Evolutionary conservation across 2,797 vertebrate species (phyloP), one percentile per base, ranked within the genome.

Genomic region (Chromis chromis): DNA sequence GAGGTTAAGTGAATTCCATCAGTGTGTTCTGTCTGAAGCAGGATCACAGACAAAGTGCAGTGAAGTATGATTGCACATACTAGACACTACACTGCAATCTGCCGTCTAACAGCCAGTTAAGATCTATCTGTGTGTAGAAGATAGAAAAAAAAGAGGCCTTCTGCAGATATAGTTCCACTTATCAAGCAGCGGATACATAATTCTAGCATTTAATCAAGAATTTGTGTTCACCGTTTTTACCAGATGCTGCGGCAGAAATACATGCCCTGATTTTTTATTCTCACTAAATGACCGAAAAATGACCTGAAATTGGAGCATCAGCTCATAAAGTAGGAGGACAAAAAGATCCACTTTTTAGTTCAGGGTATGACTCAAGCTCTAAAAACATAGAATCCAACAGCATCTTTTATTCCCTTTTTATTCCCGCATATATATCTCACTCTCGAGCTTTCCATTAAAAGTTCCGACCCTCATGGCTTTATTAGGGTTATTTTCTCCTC

Each of bases 1-100:
- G 19, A 77, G 65, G 86, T 80, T 84, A 83, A 82, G 79, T 88
- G 77, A 84, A 81, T 83, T 85, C 71, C 79, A 82, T 81, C 70
- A 66, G 39, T 36, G 69, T 44, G 49, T 65, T 78, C 64, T 52
- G 65, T 80, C 69, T 63, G 44, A 76, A 57, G 31, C 62, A 21
- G 61, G 70, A 71, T 64, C 65, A 39, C 48, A 61, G 61, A 40
- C 36, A 53, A 53, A 78, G 74, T 28, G 68, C 69, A 80, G 74
- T 76, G 67, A 81, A 65, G 78, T 73, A 59, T 70, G 71, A 73
- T 72, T 60, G 69, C 53, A 62, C 52, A 25, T 8, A 48, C 59
- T 50, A 27, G 56, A 71, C 42, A 27, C 31, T 57, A 55, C 66
- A 57, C 70, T 58, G 49, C 52, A 71, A 49, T 49, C 53, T 74